Conservation (phyloP, 2,888 invertebrate species). For the Monoplex corrugatus region DNA sequence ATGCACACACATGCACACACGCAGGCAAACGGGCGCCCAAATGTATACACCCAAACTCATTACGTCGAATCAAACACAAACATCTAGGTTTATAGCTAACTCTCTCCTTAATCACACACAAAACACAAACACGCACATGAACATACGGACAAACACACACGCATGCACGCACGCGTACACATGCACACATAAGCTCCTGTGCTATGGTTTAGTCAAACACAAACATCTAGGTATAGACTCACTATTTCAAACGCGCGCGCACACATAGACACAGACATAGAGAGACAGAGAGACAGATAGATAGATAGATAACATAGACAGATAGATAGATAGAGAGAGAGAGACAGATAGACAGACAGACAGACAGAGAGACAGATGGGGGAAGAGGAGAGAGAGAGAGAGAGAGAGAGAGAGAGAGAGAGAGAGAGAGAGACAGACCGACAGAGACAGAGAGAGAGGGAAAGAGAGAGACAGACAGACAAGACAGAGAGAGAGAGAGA, state of each 20-base stretch:
- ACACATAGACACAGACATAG: no score
- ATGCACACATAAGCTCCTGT: background rate
- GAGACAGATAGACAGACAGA: constrained; percentile 20
- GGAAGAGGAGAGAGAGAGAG: constrained; percentile 8
- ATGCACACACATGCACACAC: background rate
- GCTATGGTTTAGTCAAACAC: background rate
- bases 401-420: constrained; percentile 23
- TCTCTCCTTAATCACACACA: background rate
- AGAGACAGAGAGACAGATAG: no score
- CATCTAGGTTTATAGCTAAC: no score
- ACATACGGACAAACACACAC: background rate
- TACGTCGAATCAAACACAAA: no score
- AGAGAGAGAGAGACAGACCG: background rate
- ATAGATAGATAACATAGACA: no score
- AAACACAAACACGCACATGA: background rate
- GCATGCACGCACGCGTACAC: background rate
- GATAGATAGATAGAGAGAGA: background rate
- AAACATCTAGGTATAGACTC: no score
- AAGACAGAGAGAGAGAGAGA: no score
- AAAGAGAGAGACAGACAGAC: no score
- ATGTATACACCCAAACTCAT: no score
- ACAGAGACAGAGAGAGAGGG: no score
- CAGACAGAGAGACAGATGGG: constrained; percentile 16
- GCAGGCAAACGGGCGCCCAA: background rate
- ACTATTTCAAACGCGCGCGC: no score